Base-by-base conservation (phyloP, 2,113 vertebrate species). In the Choloepus hoffmanni region DNA sequence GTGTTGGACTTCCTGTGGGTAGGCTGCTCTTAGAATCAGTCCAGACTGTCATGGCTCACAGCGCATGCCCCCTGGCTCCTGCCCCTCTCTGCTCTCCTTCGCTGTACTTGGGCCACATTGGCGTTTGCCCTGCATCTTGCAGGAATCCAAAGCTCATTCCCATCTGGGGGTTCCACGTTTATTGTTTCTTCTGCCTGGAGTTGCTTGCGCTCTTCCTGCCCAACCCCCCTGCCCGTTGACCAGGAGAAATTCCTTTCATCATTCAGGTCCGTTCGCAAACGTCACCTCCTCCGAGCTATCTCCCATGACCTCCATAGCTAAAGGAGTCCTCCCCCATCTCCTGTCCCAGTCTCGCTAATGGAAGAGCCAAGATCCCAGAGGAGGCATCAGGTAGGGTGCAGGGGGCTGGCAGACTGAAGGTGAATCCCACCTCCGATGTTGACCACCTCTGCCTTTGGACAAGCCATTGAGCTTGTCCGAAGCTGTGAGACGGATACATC, bases 21-120 rank as follows among this genome's bases (percentile, higher is more conserved):
- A 3, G 24, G 10, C 2, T 21, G n/a, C 63, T 40, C 0, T n/a
- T 12, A 14, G 70, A n/a, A 15, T 3, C 24, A 43, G 8, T 28
- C 26, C 16, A 3, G 53, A 2, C 33, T 63, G 14, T 43, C 3
- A 1, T 3, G 86, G 60, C 53, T 50, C 3, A 2, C 19, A 0
- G 14, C 2, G 8, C 26, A 1, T 3, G 3, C 16, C 8, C 50
- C 40, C 30, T 19, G 30, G 36, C 26, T 10, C 33, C 72, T 72
- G 65, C 43, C 50, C 30, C 33, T 9, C 36, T 55, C 10, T 6
- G 5, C 50, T 62, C 1, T 70, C 28, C 72, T 12, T n/a, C n/a
- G 10, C 10, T 30, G 21, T n/a, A 4, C n/a, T 82, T 60, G 48
- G 65, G 33, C 11, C 60, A 33, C 26, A 0, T 0, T n/a, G 65